These are phyloP conservation scores for Gallinago nigripennis DNA, from an alignment of 2,797 vertebrate genomes.

Conservation along the genomic window DNA sequence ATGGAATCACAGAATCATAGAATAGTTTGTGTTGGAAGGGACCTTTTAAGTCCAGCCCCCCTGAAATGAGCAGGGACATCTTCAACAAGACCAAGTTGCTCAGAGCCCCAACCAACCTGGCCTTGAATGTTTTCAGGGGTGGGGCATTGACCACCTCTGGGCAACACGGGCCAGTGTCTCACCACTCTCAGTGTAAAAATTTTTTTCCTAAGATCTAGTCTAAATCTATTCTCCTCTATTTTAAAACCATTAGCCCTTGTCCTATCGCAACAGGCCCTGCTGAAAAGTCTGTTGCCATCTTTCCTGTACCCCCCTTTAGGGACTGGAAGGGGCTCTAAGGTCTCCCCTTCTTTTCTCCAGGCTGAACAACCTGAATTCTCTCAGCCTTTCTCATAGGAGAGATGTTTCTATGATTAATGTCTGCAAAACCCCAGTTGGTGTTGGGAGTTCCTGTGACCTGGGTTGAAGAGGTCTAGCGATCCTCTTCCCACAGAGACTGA, in stretches of 20 bases:
- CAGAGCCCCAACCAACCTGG: neutral
- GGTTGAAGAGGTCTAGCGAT: neutral
- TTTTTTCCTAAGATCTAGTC: neutral
- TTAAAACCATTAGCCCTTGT: neutral
- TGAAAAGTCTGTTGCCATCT: neutral
- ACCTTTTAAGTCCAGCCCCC: neutral
- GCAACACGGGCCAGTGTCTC: neutral
- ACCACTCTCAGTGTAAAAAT: neutral
- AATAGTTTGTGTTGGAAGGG: neutral
- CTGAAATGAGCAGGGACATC: neutral
- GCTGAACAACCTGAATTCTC: neutral
- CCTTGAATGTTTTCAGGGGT: neutral
- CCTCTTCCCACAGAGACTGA: neutral
- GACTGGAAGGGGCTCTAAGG: neutral
- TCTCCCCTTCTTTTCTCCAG: neutral
- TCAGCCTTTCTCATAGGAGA: neutral
- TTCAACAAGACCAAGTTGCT: neutral
- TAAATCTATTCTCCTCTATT: neutral
- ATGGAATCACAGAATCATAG: neutral
- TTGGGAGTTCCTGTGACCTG: neutral
- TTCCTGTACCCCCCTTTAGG: neutral
- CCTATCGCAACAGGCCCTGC: neutral
- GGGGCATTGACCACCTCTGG: neutral
- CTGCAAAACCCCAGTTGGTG: neutral
- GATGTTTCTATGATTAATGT: neutral